Evolutionary conservation across 2,888 invertebrate species (phyloP), one percentile per base, ranked within the genome.

Genomic region (Phengaris arion): DNA sequence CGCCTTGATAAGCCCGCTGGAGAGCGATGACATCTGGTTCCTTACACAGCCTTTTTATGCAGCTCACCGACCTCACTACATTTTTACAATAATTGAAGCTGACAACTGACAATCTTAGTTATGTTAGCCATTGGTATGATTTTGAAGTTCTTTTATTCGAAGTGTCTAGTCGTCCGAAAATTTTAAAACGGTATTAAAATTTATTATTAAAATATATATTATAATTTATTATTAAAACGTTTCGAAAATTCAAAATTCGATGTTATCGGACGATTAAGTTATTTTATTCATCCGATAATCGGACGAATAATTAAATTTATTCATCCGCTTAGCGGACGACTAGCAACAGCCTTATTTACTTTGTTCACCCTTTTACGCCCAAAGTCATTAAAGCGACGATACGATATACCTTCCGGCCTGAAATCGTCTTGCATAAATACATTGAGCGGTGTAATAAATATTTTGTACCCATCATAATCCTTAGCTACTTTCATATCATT

Each of bases 1-100:
- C 22, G 22, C 22, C 22, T 0, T 22, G 0, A 22, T 22, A 22
- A 22, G 22, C 22, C 22, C 22, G 22, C 45, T 68, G 68, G 35
- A 68, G 45, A 13, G 68, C 68, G 22, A 68, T 45, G 22, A 68
- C 45, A 45, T 68, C 68, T 7, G 68, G 46, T 55, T 55, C 6
- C 6, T 9, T 68, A 68, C 68, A 45, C 3, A 68, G 45, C 12
- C 45, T 68, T 68, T 13, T 45, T 45, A 68, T 45, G 45, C 68
- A 68, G 22, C 13, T 45, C 4, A 68, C 68, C 7, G 68, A 68
- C 45, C 68, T 35, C 7, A 46, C 6, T 13, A 68, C 45, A 68
- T 68, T 68, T 68, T 68, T 55, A 45, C 68, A 22, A 68, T 68
- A 22, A 68, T 68, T 68, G 13, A 68, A 68, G 45, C 22, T 22